Percentiles rank a stretch among this genome's conserved stretches.
These are phyloP conservation scores for Pelosia muscerda DNA, from an alignment of 2,888 invertebrate species.

Conservation along the genomic window DNA sequence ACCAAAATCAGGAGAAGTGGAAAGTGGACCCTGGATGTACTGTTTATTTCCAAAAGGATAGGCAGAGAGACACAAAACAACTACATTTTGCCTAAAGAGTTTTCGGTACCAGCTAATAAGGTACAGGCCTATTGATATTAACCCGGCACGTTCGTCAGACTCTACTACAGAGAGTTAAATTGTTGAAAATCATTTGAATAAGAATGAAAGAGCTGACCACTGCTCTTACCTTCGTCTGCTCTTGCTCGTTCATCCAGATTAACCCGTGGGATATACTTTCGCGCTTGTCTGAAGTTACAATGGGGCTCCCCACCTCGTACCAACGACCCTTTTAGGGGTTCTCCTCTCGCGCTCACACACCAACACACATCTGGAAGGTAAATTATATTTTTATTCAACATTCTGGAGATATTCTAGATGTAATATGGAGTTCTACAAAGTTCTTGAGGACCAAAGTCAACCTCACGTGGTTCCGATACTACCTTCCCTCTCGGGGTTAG, in stretches of 20 bases:
- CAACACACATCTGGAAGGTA: conserved; percentile 91
- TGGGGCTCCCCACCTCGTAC: conserved; percentile 91
- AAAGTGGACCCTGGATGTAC: too few species aligned
- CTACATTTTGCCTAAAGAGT: too few species aligned
- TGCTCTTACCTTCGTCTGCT: conserved; percentile 84
- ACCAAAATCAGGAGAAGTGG: too few species aligned
- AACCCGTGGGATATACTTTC: conserved; percentile 80
- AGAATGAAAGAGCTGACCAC: background rate
- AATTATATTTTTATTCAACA: background rate
- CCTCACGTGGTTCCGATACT: background rate
- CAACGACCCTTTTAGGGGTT: conserved; percentile 92
- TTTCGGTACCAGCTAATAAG: too few species aligned
- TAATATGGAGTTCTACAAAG: background rate
- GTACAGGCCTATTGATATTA: too few species aligned
- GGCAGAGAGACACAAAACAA: too few species aligned
- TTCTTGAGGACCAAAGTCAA: background rate
- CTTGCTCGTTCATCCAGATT: conserved; percentile 76
- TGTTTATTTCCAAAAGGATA: too few species aligned
- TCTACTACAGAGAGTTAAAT: too few species aligned
- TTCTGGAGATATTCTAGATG: background rate
- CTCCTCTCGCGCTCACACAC: conserved; percentile 94
- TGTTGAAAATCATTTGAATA: too few species aligned
- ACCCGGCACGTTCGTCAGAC: too few species aligned
- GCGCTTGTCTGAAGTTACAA: conserved; percentile 93
- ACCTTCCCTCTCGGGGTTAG: background rate